Conservation (phyloP, 2,797 vertebrate species). For the Podargus strigoides region DNA sequence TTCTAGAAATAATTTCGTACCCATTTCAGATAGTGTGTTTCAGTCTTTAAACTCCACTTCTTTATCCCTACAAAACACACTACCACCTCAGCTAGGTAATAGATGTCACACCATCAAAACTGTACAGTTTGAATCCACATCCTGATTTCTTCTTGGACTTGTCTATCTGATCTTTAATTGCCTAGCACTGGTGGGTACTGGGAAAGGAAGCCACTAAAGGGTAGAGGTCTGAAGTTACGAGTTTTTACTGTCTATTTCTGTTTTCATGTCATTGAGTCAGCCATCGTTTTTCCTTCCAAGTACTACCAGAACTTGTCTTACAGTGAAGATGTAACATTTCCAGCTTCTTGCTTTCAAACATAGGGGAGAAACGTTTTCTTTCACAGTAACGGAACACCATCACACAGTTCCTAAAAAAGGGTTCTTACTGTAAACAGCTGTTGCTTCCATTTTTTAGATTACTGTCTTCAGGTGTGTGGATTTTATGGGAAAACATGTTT, state of each 20-base stretch:
- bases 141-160: neutral
- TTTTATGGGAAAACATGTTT: neutral
- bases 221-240: neutral
- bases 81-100: accelerated
- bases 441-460: neutral
- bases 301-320: neutral
- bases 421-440: neutral
- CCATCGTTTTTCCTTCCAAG: neutral
- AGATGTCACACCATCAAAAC: neutral
- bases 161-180: neutral
- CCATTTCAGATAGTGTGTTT: neutral
- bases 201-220: neutral
- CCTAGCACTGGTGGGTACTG: accelerated
- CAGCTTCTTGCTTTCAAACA: neutral
- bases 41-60: neutral
- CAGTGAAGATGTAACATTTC: neutral
- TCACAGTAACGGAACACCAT: neutral
- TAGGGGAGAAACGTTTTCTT: neutral
- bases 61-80: neutral
- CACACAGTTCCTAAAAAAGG: neutral
- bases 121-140: neutral
- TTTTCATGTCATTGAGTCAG: neutral
- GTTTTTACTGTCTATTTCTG: neutral
- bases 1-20: neutral
- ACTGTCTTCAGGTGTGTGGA: neutral